Conservation (phyloP, 2,113 vertebrate genomes). For the Spizaetus ornatus region DNA sequence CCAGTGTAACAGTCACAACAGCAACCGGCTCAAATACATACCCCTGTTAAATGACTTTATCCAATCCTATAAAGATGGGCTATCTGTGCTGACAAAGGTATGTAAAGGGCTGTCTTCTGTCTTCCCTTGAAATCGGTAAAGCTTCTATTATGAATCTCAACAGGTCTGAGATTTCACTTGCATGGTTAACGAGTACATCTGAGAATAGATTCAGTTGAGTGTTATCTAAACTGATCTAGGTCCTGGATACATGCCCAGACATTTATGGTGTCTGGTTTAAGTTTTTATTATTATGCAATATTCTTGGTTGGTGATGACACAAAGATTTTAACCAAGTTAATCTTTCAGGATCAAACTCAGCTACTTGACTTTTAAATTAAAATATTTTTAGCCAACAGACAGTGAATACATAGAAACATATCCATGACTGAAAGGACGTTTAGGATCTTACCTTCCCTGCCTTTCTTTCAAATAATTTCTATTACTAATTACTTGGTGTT, state of each 20-base stretch:
- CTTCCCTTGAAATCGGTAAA: background rate
- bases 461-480: background rate
- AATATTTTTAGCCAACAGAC: background rate
- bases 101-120: background rate
- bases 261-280: background rate
- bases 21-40: background rate
- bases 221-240: background rate
- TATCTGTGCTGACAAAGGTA: background rate
- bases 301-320: background rate
- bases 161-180: background rate
- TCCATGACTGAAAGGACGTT: background rate
- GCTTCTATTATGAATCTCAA: background rate
- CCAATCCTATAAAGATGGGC: background rate
- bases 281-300: background rate
- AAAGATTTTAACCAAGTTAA: background rate
- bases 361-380: background rate
- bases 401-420: background rate
- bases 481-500: background rate
- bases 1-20: background rate
- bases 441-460: background rate
- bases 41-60: fast-evolving
- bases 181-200: background rate
- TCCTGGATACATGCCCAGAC: background rate
- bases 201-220: background rate
- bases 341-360: background rate